Conservation (phyloP, 2,888 invertebrate species). For the Sarcophaga variegata region DNA sequence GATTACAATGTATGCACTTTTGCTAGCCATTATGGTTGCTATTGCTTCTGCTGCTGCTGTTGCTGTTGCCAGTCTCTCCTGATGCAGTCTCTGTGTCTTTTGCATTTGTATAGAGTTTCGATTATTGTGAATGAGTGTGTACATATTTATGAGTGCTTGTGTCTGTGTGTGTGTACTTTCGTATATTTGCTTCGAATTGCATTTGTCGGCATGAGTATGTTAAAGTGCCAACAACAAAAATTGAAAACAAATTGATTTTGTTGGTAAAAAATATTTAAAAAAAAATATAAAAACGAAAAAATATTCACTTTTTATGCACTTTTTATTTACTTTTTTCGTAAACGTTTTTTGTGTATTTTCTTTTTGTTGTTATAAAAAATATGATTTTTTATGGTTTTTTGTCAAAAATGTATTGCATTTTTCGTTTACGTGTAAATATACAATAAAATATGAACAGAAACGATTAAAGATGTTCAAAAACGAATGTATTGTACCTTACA, state of each 20-base stretch:
- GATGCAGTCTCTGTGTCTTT: not conserved
- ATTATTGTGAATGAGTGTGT: not conserved
- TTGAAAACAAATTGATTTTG: conserved; percentile 53
- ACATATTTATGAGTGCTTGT: not conserved
- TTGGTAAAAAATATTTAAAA: conserved; percentile 30
- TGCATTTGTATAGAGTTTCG: not conserved
- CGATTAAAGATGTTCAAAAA: too few species aligned
- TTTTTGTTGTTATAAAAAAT: not conserved
- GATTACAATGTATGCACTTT: conserved; percentile 27
- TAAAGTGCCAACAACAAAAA: conserved; percentile 12
- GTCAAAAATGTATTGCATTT: not conserved
- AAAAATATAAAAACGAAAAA: not conserved
- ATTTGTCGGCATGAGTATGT: conserved; percentile 3
- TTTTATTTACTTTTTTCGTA: not conserved
- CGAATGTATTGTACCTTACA: too few species aligned
- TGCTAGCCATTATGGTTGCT: not conserved
- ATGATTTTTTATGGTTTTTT: not conserved
- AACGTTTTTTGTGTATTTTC: not conserved
- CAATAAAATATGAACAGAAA: not conserved
- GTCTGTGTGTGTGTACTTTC: not conserved
- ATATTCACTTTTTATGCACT: not conserved
- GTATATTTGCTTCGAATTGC: not conserved
- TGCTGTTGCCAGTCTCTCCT: too few species aligned
- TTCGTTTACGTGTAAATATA: not conserved
- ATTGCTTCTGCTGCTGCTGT: not conserved